Evolutionary conservation across 2,888 invertebrate species (phyloP).

Genomic region (Drosophila anomelani): DNA sequence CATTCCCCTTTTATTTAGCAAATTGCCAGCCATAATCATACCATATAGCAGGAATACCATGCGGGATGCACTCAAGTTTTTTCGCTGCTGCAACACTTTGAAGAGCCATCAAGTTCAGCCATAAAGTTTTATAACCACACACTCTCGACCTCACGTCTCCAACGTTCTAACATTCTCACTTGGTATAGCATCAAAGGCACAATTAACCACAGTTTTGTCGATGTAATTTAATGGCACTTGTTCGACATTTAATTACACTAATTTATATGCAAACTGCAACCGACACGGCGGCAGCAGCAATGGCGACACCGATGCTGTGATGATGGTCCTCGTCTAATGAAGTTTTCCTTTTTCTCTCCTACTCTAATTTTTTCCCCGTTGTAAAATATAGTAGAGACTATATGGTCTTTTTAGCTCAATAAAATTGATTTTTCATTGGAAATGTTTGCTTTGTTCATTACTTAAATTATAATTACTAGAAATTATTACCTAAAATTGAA

Average conservation of each 20-base stretch:
- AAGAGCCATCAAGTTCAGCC: conserved; percentile 35
- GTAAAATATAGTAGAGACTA: neutral
- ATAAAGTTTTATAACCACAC: conserved; percentile 41
- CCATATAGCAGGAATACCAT: neutral
- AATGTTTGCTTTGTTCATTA: neutral
- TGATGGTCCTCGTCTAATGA: conserved; percentile 3
- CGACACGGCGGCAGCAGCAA: conserved; percentile 26
- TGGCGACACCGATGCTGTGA: conserved; percentile 13
- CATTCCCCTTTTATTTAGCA: neutral
- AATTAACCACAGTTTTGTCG: conserved; percentile 37
- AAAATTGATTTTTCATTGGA: neutral
- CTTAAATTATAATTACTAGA: no score
- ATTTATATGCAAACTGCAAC: conserved; percentile 69
- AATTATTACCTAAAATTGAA: neutral
- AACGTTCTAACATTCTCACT: neutral
- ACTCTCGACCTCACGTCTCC: neutral
- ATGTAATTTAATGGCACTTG: conserved; percentile 58
- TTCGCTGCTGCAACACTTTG: conserved; percentile 20
- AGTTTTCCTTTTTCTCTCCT: neutral
- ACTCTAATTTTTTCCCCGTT: neutral
- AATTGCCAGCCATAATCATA: conserved; percentile 1
- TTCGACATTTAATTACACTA: conserved; percentile 62
- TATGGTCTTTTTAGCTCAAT: neutral
- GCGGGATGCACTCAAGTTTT: conserved; percentile 19
- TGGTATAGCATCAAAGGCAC: conserved; percentile 39